Base-by-base conservation (phyloP, 1,140 invertebrate genomes). In the Amyelois transitella region DNA sequence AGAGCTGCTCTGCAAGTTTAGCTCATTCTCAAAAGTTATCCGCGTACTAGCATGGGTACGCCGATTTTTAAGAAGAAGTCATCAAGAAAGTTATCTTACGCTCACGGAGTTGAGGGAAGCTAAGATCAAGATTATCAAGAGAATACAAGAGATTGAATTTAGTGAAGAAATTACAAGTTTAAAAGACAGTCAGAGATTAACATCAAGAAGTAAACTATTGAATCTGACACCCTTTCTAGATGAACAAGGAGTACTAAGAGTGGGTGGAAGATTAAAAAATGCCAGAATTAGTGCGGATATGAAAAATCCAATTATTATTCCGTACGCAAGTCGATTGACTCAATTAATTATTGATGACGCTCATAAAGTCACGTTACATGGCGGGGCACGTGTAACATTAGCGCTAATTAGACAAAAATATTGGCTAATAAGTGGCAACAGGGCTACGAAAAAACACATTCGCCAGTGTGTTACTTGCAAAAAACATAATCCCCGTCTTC, bases 171-270 rank as follows among this genome's bases (percentile, higher is more conserved):
- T 72, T 38, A 21, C 43, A 0, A 8, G 52, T 20, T 18, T 66
- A 43, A 20, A 45, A 55, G 43, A 55, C 12, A 48, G 44, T 8
- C 54, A 55, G 24, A 25, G 22, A 14, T 4, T 70, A 28, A 45
- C 25, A 8, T 45, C 18, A 1, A 65, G 66, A 14, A 72, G 62
- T 18, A 59, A 54, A 19, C 32, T 72, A 25, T 58, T 48, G 14
- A 54, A 3, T 17, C 52, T 88, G 12, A 70, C 65, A 18, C 84
- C 83, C 6, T 81, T 81, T 52, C 18, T 90, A 8, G 81, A 88
- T 55, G 12, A 75, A 17, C n/a, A 71, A 8, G 70, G 70, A 5
- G n/a, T n/a, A n/a, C n/a, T n/a, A 32, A 61, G 86, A 18, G 84
- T 89, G 1, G 86, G 86, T 4, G 80, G 87, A 17, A 54, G 87